Conservation (phyloP, 1,140 invertebrate genomes). For the Amphibalanus amphitrite region DNA sequence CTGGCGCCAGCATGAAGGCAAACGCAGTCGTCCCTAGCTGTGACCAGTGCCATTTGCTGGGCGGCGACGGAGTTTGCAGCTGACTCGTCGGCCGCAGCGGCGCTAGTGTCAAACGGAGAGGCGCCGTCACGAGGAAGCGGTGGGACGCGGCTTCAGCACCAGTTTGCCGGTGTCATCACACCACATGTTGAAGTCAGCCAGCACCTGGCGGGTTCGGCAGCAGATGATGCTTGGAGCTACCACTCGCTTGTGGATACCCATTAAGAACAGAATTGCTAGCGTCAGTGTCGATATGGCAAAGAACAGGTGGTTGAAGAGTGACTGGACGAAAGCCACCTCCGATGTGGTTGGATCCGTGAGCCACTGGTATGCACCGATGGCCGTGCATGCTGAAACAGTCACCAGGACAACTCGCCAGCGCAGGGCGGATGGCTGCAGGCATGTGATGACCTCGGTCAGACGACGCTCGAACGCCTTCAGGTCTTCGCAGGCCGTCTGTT, state of each 20-base stretch:
- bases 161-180: conserved; percentile 90
- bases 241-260: conserved; percentile 85
- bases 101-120: background rate
- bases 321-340: conserved; percentile 71
- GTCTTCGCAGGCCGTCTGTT: conserved; percentile 41
- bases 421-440: conserved; percentile 72
- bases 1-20: too few relatives aligned
- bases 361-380: conserved; percentile 86
- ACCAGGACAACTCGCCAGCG: conserved; percentile 85
- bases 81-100: background rate
- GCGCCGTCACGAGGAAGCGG: conserved; percentile 20
- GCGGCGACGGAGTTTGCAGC: background rate
- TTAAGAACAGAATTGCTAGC: conserved; percentile 64
- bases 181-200: conserved; percentile 93
- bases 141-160: conserved; percentile 61
- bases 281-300: conserved; percentile 74
- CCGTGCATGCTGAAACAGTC: conserved; percentile 68
- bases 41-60: background rate
- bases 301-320: conserved; percentile 84
- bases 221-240: conserved; percentile 93
- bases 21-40: too few relatives aligned
- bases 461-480: conserved; percentile 90
- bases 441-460: conserved; percentile 87
- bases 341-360: conserved; percentile 75
- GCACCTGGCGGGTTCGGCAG: conserved; percentile 63